These are phyloP conservation scores for Pomatorhinus ruficollis DNA, from an alignment of 2,113 vertebrate genomes.

Conservation along the genomic window DNA sequence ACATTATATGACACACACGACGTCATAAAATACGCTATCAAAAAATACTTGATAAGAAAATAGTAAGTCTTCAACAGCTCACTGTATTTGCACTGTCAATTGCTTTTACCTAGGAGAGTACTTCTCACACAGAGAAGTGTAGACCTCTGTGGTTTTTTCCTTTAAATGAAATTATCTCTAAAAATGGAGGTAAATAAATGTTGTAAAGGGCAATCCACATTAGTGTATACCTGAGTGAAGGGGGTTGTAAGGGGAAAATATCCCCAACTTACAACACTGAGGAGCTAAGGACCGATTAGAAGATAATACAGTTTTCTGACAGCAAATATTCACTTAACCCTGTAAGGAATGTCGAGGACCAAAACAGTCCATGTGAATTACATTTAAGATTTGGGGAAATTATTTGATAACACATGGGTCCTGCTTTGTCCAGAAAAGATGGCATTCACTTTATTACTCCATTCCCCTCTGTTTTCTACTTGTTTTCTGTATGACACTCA, in stretches of 20 bases:
- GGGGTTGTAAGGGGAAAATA: not conserved
- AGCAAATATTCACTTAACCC: not conserved
- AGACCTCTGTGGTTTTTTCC: not conserved
- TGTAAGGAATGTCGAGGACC: not conserved
- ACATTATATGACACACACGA: not conserved
- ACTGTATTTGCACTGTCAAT: not conserved
- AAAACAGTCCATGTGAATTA: not conserved
- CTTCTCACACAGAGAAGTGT: not conserved
- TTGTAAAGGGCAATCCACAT: not conserved
- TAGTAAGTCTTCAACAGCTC: not conserved
- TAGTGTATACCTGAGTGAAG: not conserved
- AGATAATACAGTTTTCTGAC: not conserved
- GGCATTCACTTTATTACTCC: not conserved
- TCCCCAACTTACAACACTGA: fast-evolving
- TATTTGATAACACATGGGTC: not conserved
- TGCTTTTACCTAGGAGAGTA: not conserved
- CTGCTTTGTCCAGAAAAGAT: not conserved
- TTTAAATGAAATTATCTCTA: not conserved
- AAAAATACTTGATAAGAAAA: not conserved
- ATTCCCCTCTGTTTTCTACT: not conserved
- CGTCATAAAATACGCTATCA: not conserved
- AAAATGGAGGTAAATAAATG: not conserved
- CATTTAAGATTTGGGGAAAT: not conserved
- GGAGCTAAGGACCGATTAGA: not conserved
- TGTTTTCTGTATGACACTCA: not conserved